Evolutionary conservation across 2,888 invertebrate species (phyloP).

Genomic region (Nemotelus pantherinus): DNA sequence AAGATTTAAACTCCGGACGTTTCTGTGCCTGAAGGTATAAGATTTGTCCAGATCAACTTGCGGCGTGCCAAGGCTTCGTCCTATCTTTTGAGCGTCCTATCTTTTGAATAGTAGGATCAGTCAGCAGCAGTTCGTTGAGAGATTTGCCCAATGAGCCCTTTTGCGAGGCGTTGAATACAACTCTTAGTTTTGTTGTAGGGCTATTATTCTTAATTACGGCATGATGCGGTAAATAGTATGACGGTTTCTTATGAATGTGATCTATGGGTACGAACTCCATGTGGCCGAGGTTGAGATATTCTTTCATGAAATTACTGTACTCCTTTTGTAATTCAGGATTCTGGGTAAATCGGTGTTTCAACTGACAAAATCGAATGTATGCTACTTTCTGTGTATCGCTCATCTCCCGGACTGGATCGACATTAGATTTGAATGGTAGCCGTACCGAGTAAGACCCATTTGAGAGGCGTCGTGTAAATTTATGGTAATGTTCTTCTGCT

Average conservation of each 20-base stretch:
- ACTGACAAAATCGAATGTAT: neutral
- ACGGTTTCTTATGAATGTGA: conserved; percentile 5
- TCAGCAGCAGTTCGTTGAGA: conserved; percentile 4
- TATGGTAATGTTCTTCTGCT: neutral
- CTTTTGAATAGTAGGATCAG: conserved; percentile 27
- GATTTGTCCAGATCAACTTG: no score
- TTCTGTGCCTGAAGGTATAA: no score
- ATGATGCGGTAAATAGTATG: conserved; percentile 39
- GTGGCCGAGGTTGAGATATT: conserved; percentile 52
- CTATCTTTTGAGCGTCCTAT: no score
- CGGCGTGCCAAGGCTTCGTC: no score
- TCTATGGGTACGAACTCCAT: conserved; percentile 46
- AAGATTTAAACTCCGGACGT: no score
- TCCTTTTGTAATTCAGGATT: conserved; percentile 28
- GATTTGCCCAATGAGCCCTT: neutral
- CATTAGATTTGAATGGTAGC: neutral
- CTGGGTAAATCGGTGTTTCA: no score
- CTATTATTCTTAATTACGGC: conserved; percentile 7
- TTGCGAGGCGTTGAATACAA: conserved; percentile 22
- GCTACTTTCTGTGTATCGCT: neutral
- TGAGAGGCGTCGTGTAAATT: neutral
- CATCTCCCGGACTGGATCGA: neutral
- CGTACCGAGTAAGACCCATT: neutral
- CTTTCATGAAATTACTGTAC: conserved; percentile 49
- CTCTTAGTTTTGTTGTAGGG: conserved; percentile 36